Base-by-base conservation (phyloP, 1,140 invertebrate species). In the Pseudomyrmex cubaensis region DNA sequence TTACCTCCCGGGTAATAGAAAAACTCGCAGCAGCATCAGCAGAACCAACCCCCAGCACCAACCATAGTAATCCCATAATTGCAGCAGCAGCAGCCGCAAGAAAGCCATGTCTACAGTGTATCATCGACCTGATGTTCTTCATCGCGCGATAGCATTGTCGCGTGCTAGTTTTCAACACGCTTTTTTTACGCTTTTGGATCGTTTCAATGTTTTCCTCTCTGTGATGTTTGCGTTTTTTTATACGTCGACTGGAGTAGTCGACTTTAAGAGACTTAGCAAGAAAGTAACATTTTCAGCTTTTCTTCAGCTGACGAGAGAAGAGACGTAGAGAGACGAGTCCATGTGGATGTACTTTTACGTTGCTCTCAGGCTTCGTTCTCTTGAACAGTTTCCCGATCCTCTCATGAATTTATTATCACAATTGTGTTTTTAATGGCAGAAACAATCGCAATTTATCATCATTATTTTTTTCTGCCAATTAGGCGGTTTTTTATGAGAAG, bases 91-190 rank as follows among this genome's bases (percentile, higher is more conserved):
- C 90, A 94, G 90, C 92, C 91, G 91, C 90, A 75, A 77, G 46
- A 90, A 94, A 93, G 92, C 93, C 90, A 92, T 80, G 85, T 91
- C 90, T 92, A 91, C 84, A 93, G 89, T 85, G 73, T 89, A 90
- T 91, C 90, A 93, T 90, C 92, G 89, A 94, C 91, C 93, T 93
- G 93, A 78, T 50, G 82, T 44, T 83, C 54, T 13, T 13, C 66
- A 52, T 54, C 56, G 46, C 83, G 73, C 54, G 87, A 87, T 93
- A 94, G 92, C 92, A 93, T 94, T 93, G 93, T 92, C 92, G 93
- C 92, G 91, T 93, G 93, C 90, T 85, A 89, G n/a, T 17, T 82
- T 83, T 67, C 57, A 75, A 85, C 78, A 35, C 69, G 48, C 46
- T 10, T 13, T 52, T 52, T 13, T 13, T 12, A 52, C 50, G 50